Evolutionary conservation across 2,113 vertebrate species (phyloP).

Genomic region (Xiphophorus couchianus): DNA sequence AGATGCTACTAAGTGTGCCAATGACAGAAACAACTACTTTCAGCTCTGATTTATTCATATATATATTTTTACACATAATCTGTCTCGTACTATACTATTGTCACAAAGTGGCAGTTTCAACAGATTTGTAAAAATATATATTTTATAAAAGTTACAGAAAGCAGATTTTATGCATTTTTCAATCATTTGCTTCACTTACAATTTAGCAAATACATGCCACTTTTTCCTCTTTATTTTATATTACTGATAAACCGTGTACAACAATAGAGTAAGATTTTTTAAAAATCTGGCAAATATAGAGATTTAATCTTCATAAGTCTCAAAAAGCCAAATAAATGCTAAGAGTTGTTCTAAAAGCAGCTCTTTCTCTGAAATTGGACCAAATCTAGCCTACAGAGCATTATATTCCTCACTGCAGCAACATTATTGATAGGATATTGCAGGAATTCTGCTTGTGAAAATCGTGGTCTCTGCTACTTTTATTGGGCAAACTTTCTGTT

Average conservation of each 20-base stretch:
- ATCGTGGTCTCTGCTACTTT: not conserved
- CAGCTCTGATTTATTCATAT: too few species aligned
- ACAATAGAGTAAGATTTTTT: not conserved
- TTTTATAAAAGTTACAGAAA: too few species aligned
- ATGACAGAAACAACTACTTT: too few species aligned
- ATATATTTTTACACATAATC: too few species aligned
- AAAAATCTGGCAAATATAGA: not conserved
- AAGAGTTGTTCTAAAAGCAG: not conserved
- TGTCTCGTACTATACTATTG: too few species aligned
- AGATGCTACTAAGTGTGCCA: too few species aligned
- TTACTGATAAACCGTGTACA: not conserved
- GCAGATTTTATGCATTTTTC: too few species aligned
- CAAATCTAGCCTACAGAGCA: not conserved
- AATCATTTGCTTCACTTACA: not conserved
- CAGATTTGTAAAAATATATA: too few species aligned
- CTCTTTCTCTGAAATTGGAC: not conserved
- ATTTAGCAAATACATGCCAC: too few species aligned
- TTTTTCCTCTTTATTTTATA: not conserved
- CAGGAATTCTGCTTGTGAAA: not conserved
- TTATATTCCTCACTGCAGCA: not conserved
- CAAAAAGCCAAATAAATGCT: not conserved
- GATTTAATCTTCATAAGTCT: not conserved
- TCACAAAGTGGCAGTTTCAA: too few species aligned
- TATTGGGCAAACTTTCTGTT: not conserved
- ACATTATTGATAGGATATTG: not conserved